phyloP scores from a whole-genome alignment of 2,113 vertebrate genomes.

The Leptobrachium ailaonicum region DNA sequence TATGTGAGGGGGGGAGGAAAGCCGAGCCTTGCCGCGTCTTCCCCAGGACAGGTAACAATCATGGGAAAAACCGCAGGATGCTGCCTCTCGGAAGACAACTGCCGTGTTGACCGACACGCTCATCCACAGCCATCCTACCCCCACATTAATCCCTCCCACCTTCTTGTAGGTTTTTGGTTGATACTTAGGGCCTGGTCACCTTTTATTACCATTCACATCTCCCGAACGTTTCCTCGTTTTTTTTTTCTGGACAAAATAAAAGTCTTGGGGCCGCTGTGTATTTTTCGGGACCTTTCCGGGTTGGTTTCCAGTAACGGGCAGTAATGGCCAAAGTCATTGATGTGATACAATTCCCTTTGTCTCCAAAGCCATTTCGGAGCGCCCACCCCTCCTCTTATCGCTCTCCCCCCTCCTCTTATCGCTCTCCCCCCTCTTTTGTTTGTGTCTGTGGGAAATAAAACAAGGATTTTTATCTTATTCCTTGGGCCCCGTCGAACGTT shows the following conservation, averaged over 20 bases:
- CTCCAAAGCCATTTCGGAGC: neutral
- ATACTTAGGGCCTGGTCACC: no score
- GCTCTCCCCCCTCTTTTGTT: conserved; percentile 5
- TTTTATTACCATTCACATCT: no score
- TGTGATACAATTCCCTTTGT: neutral
- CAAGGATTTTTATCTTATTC: neutral
- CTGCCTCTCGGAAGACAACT: neutral
- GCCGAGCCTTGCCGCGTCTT: no score
- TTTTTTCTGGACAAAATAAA: no score
- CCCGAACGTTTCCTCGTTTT: no score
- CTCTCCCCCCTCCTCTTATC: neutral
- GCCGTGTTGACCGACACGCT: neutral
- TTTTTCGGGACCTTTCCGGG: conserved; percentile 13
- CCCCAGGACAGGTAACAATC: neutral
- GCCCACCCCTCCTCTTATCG: no score
- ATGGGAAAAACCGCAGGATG: neutral
- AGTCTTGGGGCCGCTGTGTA: conserved; percentile 7
- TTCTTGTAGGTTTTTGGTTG: no score
- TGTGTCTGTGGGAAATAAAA: conserved; percentile 7
- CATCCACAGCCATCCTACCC: neutral
- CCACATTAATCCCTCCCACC: no score
- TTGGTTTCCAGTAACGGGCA: neutral
- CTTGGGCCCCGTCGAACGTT: conserved; percentile 28
- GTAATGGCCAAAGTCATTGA: neutral
- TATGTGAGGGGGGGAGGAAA: no score